A percentile compares a stretch with the other conserved stretches of the same genome.
Evolutionary conservation across 2,888 invertebrate genomes (phyloP).

Genomic region (Hedya salicella): DNA sequence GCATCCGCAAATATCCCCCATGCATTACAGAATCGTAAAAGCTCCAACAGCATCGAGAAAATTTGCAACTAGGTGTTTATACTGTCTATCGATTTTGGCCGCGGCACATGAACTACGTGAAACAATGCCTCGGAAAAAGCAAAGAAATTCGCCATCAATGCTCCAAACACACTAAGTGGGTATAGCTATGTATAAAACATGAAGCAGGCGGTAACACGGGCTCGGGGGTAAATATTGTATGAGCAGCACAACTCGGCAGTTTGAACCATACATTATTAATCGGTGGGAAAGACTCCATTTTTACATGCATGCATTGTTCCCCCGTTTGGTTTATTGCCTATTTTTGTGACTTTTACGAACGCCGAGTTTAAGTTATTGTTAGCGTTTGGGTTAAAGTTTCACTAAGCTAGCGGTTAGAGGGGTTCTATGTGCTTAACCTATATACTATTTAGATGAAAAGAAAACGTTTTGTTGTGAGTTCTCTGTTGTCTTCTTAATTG

Average conservation of each 20-base stretch:
- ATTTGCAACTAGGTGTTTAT: too few species aligned
- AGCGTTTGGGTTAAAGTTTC: conserved; percentile 43
- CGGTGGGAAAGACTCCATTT: conserved; percentile 75
- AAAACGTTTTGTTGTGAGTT: too few species aligned
- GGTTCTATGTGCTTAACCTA: neutral
- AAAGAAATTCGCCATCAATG: conserved; percentile 36
- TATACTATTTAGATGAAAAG: neutral
- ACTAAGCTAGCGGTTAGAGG: neutral
- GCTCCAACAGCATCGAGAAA: too few species aligned
- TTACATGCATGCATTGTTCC: conserved; percentile 77
- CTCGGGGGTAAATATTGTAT: conserved; percentile 80
- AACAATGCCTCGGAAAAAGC: conserved; percentile 7
- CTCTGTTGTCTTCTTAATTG: too few species aligned
- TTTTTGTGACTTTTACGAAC: conserved; percentile 75
- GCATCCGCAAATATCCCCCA: too few species aligned
- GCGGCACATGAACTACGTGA: too few species aligned
- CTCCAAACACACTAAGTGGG: conserved; percentile 23
- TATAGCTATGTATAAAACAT: conserved; percentile 49
- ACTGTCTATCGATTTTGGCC: too few species aligned
- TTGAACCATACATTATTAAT: conserved; percentile 82
- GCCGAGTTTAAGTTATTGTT: conserved; percentile 69
- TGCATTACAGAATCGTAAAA: too few species aligned
- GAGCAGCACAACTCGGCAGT: conserved; percentile 85
- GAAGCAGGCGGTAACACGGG: conserved; percentile 78
- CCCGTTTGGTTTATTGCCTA: conserved; percentile 74